Conservation (phyloP, 2,797 vertebrate genomes). For the Enoplosus armatus region DNA sequence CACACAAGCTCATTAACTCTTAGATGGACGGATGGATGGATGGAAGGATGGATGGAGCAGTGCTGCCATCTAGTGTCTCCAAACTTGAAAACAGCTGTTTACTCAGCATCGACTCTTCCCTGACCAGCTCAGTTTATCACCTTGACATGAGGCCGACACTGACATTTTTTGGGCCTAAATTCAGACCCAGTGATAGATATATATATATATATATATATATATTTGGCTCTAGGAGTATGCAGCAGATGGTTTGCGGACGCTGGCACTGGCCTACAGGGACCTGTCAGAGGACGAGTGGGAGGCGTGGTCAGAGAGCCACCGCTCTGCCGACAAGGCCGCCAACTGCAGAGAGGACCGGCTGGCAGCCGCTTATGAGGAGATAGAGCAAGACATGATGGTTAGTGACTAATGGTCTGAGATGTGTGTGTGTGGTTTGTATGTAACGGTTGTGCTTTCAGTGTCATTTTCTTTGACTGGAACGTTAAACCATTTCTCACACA, state of each 20-base stretch:
- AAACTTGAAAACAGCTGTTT: not conserved
- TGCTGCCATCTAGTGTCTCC: slow-evolving; percentile 70
- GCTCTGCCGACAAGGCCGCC: slow-evolving; percentile 80
- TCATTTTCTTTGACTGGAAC: not conserved
- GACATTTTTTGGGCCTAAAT: not conserved
- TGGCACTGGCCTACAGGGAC: slow-evolving; percentile 92
- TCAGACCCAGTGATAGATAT: not conserved
- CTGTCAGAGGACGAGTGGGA: slow-evolving; percentile 91
- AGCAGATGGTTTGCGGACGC: slow-evolving; percentile 90
- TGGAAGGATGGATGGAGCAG: not conserved
- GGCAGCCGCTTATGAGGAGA: slow-evolving; percentile 90
- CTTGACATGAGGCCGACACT: not conserved
- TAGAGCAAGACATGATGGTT: slow-evolving; percentile 95
- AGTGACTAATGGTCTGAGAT: slow-evolving; percentile 23
- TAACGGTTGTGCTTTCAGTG: not conserved
- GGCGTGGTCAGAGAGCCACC: slow-evolving; percentile 87
- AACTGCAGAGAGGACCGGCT: slow-evolving; percentile 90
- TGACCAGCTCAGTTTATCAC: not conserved
- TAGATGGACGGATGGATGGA: no score
- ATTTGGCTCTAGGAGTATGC: slow-evolving; percentile 88
- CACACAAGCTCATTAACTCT: not conserved
- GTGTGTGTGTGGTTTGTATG: not conserved
- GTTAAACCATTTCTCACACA: not conserved
- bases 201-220: slow-evolving; percentile 29
- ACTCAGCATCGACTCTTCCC: not conserved